Percentiles rank a stretch among this genome's conserved stretches.
Evolutionary conservation across 2,797 vertebrate genomes (phyloP).

Genomic region (Neosilurus hyrtlii): DNA sequence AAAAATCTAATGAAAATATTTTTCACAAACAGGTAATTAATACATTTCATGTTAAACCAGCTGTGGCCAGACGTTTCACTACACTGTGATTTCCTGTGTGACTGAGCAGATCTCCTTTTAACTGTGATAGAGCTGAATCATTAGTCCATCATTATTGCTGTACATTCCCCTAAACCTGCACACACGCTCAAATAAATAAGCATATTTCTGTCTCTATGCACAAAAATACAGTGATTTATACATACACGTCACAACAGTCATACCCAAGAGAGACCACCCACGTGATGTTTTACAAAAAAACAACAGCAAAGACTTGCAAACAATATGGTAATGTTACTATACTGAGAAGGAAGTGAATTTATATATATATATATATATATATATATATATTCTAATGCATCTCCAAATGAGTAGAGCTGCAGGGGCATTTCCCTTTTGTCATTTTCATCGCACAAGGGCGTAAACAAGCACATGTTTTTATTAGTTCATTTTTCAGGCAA

Average conservation of each 20-base stretch:
- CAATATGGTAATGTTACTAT: conserved; percentile 4
- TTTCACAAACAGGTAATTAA: not conserved
- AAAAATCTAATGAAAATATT: not conserved
- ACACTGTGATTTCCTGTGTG: not conserved
- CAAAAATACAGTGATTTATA: not conserved
- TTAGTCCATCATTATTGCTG: not conserved
- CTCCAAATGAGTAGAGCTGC: conserved; percentile 11
- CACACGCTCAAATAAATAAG: not conserved
- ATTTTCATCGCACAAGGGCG: conserved; percentile 16
- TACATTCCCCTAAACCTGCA: not conserved
- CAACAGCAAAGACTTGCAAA: not conserved
- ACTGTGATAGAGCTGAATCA: not conserved
- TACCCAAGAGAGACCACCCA: not conserved
- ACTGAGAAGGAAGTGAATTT: not conserved
- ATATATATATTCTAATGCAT: conserved; percentile 1
- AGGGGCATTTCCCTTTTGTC: not conserved
- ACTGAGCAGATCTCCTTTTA: not conserved
- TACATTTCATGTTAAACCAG: not conserved
- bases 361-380: not conserved
- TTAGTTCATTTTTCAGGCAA: conserved; percentile 10
- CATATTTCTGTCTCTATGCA: not conserved
- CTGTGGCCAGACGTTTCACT: not conserved
- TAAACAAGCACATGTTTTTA: conserved; percentile 6
- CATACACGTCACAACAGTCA: not conserved
- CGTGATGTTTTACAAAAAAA: not conserved